Percentiles rank a stretch among this genome's conserved stretches.
Conservation (phyloP, 30 jellyfish, hydroid and myxozoan species). For the Rhopilema esculentum region DNA sequence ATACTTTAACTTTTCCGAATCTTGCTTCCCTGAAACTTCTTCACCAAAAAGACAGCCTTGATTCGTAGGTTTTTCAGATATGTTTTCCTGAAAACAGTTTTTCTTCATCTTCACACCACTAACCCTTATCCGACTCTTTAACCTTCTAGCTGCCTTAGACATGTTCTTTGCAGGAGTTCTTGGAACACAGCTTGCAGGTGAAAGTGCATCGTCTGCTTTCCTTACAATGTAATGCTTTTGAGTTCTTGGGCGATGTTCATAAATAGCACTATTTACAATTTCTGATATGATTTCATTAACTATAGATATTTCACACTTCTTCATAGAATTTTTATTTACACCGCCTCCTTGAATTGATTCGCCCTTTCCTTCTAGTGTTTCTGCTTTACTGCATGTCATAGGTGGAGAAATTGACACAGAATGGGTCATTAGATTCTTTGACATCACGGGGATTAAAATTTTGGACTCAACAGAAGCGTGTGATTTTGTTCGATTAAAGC, state of each 20-base stretch:
- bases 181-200: constrained; percentile 36
- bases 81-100: background rate
- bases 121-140: background rate
- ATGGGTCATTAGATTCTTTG: no score
- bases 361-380: background rate
- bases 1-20: no score
- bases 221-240: background rate
- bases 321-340: background rate
- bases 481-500: no score
- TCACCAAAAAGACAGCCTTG: no score
- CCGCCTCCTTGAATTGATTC: background rate
- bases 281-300: background rate
- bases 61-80: background rate
- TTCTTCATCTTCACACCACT: constrained; percentile 6
- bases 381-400: background rate
- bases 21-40: no score
- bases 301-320: background rate
- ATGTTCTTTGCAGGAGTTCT: constrained; percentile 34
- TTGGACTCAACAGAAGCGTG: no score
- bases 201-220: background rate
- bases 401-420: background rate
- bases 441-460: no score
- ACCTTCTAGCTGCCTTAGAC: constrained; percentile 6
- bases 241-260: background rate
- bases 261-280: background rate